Evolutionary conservation across 2,113 vertebrate genomes (phyloP), one percentile per base, ranked within the genome.

Genomic region (Equus quagga): DNA sequence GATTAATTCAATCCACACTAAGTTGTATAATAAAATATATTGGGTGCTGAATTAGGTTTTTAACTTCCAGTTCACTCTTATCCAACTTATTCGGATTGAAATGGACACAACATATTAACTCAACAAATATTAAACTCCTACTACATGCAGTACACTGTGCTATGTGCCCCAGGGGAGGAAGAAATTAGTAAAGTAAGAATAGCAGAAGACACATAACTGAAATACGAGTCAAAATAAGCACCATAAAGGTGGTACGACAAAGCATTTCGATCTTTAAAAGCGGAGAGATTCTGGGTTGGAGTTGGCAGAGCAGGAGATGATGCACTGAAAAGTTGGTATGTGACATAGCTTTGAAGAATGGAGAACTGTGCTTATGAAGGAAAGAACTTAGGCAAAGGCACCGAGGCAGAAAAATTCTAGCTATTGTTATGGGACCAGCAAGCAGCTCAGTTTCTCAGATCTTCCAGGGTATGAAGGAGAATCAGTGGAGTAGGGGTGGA

Each of bases 1-100:
- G 36, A 73, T 79, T 79, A 79, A 83, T 64, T 91, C 33, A 86
- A 41, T 73, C 36, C 1, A 51, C 2, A 90, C 24, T 76, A 62
- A 89, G 10, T 36, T 78, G 2, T 82, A 79, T 80, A 41, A 93
- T 60, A 89, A 94, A 85, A 58, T 65, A 65, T 18, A 26, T 46
- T 83, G 36, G 58, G 28, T 64, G 3, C 73, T 73, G 26, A 79
- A n/a, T 93, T 86, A 54, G 15, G 8, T 72, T 56, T 84, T 56
- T 62, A 36, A 62, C 41, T 95, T 33, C 33, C 14, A 56, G 19
- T 75, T 51, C 44, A 51, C 56, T 92, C 64, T 70, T 60, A 60
- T 7, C 31, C 24, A 73, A 21, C 46, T 91, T 67, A 91, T 94
- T 92, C 96, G 87, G 95, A 83, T 94, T 60, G 51, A 97, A 97